phyloP scores from a whole-genome alignment of 2,113 vertebrate species.

The Paradoxurus hermaphroditus region DNA sequence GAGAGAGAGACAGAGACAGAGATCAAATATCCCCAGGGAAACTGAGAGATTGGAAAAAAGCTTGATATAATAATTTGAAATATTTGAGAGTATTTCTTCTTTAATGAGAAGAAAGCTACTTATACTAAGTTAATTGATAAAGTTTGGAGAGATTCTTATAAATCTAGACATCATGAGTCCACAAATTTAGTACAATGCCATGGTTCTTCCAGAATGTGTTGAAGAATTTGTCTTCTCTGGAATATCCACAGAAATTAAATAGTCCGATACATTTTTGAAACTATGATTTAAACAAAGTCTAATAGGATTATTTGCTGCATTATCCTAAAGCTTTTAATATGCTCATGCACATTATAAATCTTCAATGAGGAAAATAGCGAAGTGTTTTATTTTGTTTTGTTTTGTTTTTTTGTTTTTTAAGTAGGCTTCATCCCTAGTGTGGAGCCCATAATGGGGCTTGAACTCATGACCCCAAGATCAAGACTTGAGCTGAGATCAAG shows the following conservation, averaged over 20 bases:
- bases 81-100: background rate
- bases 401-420: background rate
- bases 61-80: background rate
- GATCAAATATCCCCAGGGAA: background rate
- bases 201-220: background rate
- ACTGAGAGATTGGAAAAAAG: background rate
- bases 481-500: no score
- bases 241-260: background rate
- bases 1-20: background rate
- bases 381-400: background rate
- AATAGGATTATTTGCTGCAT: background rate
- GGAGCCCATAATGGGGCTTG: no score
- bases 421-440: no score
- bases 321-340: background rate
- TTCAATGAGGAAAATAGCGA: background rate
- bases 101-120: background rate
- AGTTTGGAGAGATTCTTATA: background rate
- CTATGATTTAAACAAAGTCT: background rate
- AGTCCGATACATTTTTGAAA: background rate
- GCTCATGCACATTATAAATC: background rate
- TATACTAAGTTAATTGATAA: background rate
- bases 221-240: background rate
- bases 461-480: no score
- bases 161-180: background rate
- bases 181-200: background rate